Conservation (phyloP, 2,888 invertebrate genomes). For the Melinaea marsaeus region DNA sequence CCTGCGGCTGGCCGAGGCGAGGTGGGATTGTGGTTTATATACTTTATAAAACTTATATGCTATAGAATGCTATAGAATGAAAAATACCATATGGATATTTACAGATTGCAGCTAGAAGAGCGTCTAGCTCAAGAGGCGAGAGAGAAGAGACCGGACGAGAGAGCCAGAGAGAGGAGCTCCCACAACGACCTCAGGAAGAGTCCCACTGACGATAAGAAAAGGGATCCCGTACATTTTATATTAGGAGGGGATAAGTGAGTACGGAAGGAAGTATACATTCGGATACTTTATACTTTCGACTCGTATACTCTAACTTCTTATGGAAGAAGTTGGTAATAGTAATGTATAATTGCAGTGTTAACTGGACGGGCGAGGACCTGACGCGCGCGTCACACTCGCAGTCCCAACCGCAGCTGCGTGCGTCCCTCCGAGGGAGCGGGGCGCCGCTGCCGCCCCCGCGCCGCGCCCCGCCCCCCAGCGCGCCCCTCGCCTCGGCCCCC, state of each 20-base stretch:
- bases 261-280: no score
- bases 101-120: constrained; percentile 68
- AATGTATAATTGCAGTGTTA: constrained; percentile 49
- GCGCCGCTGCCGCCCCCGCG: constrained; percentile 36
- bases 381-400: constrained; percentile 52
- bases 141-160: constrained; percentile 55
- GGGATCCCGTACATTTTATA: constrained; percentile 65
- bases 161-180: constrained; percentile 33
- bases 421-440: constrained; percentile 42
- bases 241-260: constrained; percentile 72
- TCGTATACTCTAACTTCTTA: background rate
- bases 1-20: constrained; percentile 70
- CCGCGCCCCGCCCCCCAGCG: constrained; percentile 36
- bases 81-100: constrained; percentile 3
- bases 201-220: constrained; percentile 55
- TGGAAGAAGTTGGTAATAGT: background rate
- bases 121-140: constrained; percentile 65
- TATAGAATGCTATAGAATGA: background rate
- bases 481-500: constrained; percentile 38
- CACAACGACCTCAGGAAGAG: constrained; percentile 59
- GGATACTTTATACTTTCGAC: no score
- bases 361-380: constrained; percentile 69
- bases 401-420: constrained; percentile 60
- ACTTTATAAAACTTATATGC: no score
- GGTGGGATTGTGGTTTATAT: constrained; percentile 43